phyloP scores from a whole-genome alignment of 2,797 vertebrate genomes.

The Xenops minutus region DNA sequence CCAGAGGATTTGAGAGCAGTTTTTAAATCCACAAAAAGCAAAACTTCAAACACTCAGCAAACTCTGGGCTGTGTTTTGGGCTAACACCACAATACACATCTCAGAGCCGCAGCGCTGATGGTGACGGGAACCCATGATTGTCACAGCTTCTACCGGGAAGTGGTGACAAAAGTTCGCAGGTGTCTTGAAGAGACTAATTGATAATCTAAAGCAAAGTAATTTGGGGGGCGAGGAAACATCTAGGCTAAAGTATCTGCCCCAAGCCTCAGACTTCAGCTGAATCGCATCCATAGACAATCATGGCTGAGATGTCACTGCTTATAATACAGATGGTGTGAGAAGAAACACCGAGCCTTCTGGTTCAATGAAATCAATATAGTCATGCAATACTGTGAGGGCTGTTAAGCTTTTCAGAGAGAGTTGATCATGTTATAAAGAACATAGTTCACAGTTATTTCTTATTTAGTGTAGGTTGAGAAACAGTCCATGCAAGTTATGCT shows the following conservation, averaged over 20 bases:
- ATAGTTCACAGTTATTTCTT: not conserved
- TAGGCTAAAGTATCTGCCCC: not conserved
- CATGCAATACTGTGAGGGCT: not conserved
- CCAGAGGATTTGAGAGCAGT: not conserved
- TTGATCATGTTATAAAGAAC: not conserved
- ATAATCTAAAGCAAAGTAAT: not conserved
- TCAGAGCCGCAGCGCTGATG: not conserved
- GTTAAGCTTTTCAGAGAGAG: not conserved
- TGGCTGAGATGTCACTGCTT: not conserved
- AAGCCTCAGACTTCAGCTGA: not conserved
- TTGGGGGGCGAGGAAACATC: not conserved
- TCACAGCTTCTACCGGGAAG: not conserved
- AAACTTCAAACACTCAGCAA: not conserved
- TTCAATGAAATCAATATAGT: not conserved
- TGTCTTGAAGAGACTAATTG: not conserved
- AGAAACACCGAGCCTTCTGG: not conserved
- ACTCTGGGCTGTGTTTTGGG: not conserved
- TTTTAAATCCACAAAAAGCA: constrained; percentile 29
- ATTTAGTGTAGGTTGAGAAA: not conserved
- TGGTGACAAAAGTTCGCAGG: not conserved
- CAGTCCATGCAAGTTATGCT: not conserved
- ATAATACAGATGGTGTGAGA: not conserved
- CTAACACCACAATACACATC: not conserved
- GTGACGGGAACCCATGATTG: not conserved
- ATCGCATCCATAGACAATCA: accelerated